Evolutionary conservation across 2,797 vertebrate genomes (phyloP).

Genomic region (Agapornis canus): DNA sequence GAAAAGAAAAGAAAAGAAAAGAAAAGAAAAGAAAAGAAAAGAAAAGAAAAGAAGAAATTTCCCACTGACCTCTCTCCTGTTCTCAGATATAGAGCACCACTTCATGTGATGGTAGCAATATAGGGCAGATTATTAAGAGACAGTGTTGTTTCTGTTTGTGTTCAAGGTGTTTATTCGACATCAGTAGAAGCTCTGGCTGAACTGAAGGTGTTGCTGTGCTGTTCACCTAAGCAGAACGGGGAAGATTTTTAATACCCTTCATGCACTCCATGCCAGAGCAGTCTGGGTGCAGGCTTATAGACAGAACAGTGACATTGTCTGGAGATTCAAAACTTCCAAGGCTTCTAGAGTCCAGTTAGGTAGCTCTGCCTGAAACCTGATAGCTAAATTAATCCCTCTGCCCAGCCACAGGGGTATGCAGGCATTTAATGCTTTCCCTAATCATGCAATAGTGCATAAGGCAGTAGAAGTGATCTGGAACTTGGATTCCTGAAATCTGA

Average conservation of each 20-base stretch:
- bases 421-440: neutral
- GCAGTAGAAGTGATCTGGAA: neutral
- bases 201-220: neutral
- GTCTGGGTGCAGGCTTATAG: neutral
- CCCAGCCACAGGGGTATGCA: neutral
- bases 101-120: neutral
- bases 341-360: neutral
- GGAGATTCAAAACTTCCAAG: neutral
- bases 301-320: neutral
- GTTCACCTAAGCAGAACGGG: neutral
- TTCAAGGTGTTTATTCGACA: neutral
- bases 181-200: neutral
- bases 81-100: neutral
- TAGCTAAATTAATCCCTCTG: neutral
- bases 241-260: neutral
- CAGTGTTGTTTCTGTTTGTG: neutral
- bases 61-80: neutral
- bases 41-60: neutral
- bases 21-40: too few relatives aligned
- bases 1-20: too few relatives aligned
- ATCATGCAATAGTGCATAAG: neutral
- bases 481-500: neutral
- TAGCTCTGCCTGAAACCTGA: neutral
- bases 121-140: neutral
- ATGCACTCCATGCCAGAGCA: neutral